A percentile compares a stretch with the other conserved stretches of the same genome.
phyloP scores from a whole-genome alignment of 2,113 vertebrate species.

The Sialia sialis region DNA sequence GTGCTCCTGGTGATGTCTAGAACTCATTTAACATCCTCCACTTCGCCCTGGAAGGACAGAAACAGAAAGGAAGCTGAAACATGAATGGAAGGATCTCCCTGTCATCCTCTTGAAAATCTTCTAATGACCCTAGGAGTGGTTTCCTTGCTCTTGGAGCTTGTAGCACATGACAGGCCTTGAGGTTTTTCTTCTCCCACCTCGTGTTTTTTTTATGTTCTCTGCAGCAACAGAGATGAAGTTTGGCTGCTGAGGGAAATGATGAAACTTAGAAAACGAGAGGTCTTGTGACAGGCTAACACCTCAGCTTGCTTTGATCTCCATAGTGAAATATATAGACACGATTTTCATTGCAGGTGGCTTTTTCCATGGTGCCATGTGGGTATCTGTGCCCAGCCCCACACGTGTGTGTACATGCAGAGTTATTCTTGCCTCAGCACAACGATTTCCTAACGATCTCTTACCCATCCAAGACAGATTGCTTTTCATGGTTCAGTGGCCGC shows the following conservation, averaged over 20 bases:
- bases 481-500: slow-evolving; percentile 74
- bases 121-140: not conserved
- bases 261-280: not conserved
- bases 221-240: not conserved
- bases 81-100: not conserved
- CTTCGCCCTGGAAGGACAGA: not conserved
- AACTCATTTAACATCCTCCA: accelerated
- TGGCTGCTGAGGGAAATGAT: not conserved
- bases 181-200: not conserved
- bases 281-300: not conserved
- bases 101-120: not conserved
- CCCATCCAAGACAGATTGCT: slow-evolving; percentile 80
- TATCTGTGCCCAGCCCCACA: not conserved
- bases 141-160: not conserved
- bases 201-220: not conserved
- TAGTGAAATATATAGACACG: not conserved
- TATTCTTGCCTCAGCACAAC: slow-evolving; percentile 69
- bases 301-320: not conserved
- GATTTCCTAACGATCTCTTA: slow-evolving; percentile 78
- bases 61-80: not conserved
- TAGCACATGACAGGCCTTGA: not conserved
- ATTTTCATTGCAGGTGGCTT: not conserved
- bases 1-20: not conserved
- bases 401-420: slow-evolving; percentile 34
- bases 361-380: not conserved